Evolutionary conservation across 2,888 invertebrate species (phyloP).

Genomic region (Aquatica leii): DNA sequence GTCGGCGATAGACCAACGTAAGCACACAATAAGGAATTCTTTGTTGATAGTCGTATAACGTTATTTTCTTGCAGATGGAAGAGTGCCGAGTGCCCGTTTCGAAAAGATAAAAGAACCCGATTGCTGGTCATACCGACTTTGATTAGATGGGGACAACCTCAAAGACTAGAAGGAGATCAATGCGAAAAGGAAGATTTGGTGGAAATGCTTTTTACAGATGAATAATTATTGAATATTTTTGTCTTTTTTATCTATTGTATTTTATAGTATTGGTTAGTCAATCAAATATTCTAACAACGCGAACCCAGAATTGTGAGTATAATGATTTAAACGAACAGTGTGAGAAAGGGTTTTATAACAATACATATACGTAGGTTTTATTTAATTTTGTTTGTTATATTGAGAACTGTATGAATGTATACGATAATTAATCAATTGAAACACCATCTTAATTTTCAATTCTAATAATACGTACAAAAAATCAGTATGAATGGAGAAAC

Average conservation of each 20-base stretch:
- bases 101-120: slow-evolving; percentile 75
- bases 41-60: neutral
- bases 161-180: slow-evolving; percentile 80
- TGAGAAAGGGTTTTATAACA: no score
- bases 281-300: no score
- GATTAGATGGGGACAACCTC: slow-evolving; percentile 78
- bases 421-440: no score
- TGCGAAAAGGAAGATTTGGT: slow-evolving; percentile 78
- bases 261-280: no score
- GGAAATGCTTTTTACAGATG: slow-evolving; percentile 81
- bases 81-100: slow-evolving; percentile 80
- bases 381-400: no score
- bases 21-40: slow-evolving; percentile 61
- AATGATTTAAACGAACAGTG: no score
- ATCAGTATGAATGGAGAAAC: no score
- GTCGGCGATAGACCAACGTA: slow-evolving; percentile 80
- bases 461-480: no score
- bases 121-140: slow-evolving; percentile 86
- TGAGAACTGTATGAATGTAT: no score
- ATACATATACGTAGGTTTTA: no score
- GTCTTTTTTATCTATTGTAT: neutral
- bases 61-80: slow-evolving; percentile 74
- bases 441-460: no score
- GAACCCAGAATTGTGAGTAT: no score
- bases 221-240: slow-evolving; percentile 48